phyloP scores from a whole-genome alignment of 2,113 vertebrate species.

The Psilopsiagon aymara region DNA sequence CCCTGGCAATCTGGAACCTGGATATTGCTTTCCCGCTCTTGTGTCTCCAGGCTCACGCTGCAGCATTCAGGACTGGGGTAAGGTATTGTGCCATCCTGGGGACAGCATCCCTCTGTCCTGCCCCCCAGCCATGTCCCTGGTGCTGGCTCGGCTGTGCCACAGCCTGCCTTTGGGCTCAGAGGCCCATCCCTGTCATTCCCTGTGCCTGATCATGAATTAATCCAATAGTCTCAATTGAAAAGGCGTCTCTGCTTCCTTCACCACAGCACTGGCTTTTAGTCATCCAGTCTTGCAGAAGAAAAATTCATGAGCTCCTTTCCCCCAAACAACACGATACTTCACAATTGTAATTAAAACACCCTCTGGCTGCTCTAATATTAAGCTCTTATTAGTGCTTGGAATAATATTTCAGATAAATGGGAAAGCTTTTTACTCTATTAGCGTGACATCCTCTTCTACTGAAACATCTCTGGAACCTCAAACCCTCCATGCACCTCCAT shows the following conservation, averaged over 20 bases:
- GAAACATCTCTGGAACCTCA: neutral
- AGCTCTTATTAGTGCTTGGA: neutral
- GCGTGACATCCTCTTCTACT: neutral
- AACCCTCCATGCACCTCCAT: neutral
- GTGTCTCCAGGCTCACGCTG: neutral
- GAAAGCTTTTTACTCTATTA: neutral
- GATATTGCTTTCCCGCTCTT: neutral
- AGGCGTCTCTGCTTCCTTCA: neutral
- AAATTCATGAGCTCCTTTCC: neutral
- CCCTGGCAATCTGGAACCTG: neutral
- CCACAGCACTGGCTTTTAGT: neutral
- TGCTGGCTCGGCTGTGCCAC: neutral
- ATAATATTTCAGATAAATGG: neutral
- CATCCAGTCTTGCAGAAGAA: neutral
- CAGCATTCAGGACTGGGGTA: rapidly evolving
- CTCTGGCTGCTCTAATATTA: neutral
- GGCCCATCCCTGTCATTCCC: no score
- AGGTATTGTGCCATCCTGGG: rapidly evolving
- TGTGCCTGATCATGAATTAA: neutral
- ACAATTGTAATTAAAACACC: neutral
- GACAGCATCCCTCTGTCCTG: neutral
- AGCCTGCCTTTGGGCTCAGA: neutral
- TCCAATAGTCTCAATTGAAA: neutral
- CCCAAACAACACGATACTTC: neutral
- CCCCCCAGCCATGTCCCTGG: neutral